Base-by-base conservation (phyloP, 2,888 invertebrate species). In the Macaria liturata region DNA sequence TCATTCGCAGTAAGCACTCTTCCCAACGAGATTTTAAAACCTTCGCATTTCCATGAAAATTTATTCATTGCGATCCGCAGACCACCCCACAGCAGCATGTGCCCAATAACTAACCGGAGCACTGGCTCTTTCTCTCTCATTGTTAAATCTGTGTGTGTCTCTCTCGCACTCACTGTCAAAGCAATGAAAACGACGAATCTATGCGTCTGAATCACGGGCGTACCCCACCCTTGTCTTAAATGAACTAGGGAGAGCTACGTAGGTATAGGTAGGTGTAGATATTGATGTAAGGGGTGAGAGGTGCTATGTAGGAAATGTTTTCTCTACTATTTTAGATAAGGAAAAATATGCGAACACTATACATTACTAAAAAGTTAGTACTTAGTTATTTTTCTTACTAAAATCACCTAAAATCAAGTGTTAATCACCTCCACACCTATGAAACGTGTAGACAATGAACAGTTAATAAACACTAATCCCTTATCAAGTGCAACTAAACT, bases 101-200 rank as follows among this genome's bases (percentile, higher is more conserved):
- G 80, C 82, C 76, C 80, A 76, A 85, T 82, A 83, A 84, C 86
- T 84, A 86, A 86, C 79, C 80, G 78, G 81, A 84, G 84, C 83
- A 82, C 68, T 66, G 62, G 85, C 81, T 72, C 77, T 70, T 72
- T 85, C 75, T 63, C 74, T 62, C 86, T 61, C 70, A 74, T 66
- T 69, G 69, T 74, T 67, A 74, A 74, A 67, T 69, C 67, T 69
- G 62, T 54, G 56, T 60, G 69, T 69, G 6, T 84, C 84, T 67
- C 76, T 55, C 70, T 89, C 81, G 59, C 83, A 81, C 88, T 59
- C 78, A 81, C 83, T 81, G 86, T 83, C 79, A 80, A 83, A 82
- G 84, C 84, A 85, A 85, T 86, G 89, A 88, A 88, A 90, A 86
- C 80, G 81, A 83, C 82, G 88, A 89, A 89, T 89, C 89, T 86